phyloP scores from a whole-genome alignment of 2,888 invertebrate species.

The Morpho achilles region DNA sequence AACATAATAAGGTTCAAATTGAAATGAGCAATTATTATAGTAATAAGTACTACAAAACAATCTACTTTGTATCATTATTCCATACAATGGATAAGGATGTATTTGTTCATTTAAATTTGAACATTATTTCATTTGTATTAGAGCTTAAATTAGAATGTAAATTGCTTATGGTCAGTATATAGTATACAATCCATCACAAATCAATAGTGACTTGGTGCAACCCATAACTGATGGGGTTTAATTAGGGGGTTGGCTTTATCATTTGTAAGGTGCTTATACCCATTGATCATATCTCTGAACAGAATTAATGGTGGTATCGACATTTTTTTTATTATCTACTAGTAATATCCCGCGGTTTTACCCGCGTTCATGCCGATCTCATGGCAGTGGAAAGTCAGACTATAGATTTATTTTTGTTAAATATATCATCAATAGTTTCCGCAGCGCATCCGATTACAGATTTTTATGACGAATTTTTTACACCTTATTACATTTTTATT shows the following conservation, averaged over 20 bases:
- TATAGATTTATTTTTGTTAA: too few species aligned
- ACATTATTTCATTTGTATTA: neutral
- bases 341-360: too few species aligned
- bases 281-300: conserved; percentile 24
- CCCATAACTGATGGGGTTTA: conserved; percentile 61
- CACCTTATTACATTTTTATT: too few species aligned
- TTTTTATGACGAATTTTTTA: too few species aligned
- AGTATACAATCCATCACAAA: conserved; percentile 71
- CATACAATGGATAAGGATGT: conserved; percentile 16
- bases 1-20: conserved; percentile 4
- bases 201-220: conserved; percentile 59
- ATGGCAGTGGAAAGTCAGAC: too few species aligned
- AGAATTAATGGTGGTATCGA: neutral
- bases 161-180: conserved; percentile 35
- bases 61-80: conserved; percentile 22
- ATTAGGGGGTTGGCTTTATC: conserved; percentile 61
- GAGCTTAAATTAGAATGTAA: neutral
- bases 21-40: neutral
- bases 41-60: conserved; percentile 9
- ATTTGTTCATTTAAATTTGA: conserved; percentile 6
- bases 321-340: too few species aligned
- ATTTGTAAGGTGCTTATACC: conserved; percentile 49
- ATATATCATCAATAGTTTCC: too few species aligned
- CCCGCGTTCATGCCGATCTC: too few species aligned
- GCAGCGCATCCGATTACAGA: too few species aligned